Percentiles rank a stretch among this genome's conserved stretches.
Conservation (phyloP, 2,888 invertebrate species). For the Bimastos eiseni region DNA sequence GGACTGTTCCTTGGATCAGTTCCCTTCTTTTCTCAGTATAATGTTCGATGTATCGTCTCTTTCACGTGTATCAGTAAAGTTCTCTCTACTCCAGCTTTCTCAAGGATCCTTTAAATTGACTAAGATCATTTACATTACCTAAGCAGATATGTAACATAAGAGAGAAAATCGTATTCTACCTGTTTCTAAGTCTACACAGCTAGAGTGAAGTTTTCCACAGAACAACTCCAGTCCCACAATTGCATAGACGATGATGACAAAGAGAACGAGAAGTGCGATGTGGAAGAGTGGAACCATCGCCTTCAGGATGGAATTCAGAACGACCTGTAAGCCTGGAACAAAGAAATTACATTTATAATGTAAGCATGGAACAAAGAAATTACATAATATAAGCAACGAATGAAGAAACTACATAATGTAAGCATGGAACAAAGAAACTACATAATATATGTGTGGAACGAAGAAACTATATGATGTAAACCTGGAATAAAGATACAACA, state of each 20-base stretch:
- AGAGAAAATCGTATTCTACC: conserved; percentile 66
- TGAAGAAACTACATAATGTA: no score
- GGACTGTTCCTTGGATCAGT: no score
- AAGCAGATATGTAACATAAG: not conserved
- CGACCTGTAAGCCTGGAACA: conserved; percentile 90
- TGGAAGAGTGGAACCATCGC: conserved; percentile 99
- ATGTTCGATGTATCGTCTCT: no score
- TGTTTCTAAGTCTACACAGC: conserved; percentile 81
- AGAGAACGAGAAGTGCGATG: conserved; percentile 96
- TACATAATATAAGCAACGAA: no score
- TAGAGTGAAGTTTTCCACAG: conserved; percentile 86
- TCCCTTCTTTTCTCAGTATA: no score
- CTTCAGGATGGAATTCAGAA: conserved; percentile 96
- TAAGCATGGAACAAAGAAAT: not conserved
- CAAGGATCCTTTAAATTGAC: not conserved
- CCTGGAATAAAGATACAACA: no score
- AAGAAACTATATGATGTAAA: no score
- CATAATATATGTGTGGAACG: no score
- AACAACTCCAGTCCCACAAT: conserved; percentile 76
- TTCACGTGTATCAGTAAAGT: no score
- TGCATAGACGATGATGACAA: conserved; percentile 99
- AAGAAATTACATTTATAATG: not conserved
- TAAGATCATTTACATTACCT: not conserved
- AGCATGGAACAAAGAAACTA: no score
- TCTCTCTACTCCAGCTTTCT: no score